phyloP scores from a whole-genome alignment of 2,797 vertebrate species.

The Acanthopagrus latus region DNA sequence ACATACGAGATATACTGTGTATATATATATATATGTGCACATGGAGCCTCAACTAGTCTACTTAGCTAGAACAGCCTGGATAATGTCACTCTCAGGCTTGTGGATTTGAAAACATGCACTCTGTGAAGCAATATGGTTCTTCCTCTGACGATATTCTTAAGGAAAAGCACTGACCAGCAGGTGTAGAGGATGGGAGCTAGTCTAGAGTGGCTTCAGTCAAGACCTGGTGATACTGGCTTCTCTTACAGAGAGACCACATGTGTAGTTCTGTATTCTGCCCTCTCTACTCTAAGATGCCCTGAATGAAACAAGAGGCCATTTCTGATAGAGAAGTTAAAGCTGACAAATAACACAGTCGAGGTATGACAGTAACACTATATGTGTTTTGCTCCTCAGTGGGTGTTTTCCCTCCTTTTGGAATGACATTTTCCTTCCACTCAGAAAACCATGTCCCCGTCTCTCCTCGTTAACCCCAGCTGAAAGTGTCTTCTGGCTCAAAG shows the following conservation, averaged over 20 bases:
- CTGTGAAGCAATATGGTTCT: conserved; percentile 40
- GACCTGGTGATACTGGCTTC: conserved; percentile 61
- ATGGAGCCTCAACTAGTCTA: conserved; percentile 53
- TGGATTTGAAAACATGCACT: conserved; percentile 46
- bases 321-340: conserved; percentile 81
- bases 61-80: conserved; percentile 39
- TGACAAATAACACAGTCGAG: conserved; percentile 83
- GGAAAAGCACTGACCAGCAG: conserved; percentile 42
- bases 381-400: conserved; percentile 66
- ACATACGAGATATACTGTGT: conserved; percentile 49
- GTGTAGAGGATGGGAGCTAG: conserved; percentile 22
- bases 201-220: conserved; percentile 37
- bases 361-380: conserved; percentile 80
- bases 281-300: conserved; percentile 63
- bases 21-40: conserved; percentile 53
- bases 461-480: conserved; percentile 52
- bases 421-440: conserved; percentile 64
- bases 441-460: conserved; percentile 36
- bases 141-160: conserved; percentile 17
- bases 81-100: conserved; percentile 29
- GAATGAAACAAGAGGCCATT: conserved; percentile 69
- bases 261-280: conserved; percentile 78
- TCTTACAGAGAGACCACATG: conserved; percentile 28
- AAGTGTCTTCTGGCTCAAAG: conserved; percentile 70
- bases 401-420: conserved; percentile 71